These are phyloP conservation scores for Butorides virescens DNA, from an alignment of 2,113 vertebrate species.

Conservation along the genomic window DNA sequence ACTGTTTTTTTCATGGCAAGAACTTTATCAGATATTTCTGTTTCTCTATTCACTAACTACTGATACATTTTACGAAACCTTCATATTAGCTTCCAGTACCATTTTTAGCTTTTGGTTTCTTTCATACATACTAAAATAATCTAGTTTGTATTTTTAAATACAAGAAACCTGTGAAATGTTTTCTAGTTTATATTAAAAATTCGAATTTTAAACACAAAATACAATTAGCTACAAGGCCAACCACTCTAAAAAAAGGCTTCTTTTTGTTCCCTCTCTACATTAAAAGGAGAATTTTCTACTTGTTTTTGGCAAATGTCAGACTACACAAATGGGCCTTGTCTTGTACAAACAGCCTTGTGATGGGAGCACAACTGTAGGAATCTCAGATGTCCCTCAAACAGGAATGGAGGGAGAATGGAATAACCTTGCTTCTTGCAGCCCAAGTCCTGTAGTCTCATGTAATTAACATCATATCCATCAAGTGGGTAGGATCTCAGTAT, in stretches of 20 bases:
- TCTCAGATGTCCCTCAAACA: background rate
- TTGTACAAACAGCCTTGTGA: background rate
- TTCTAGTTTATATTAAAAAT: background rate
- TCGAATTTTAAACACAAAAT: background rate
- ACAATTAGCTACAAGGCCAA: background rate
- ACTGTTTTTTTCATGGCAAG: background rate
- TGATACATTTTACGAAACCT: background rate
- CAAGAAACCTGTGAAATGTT: background rate
- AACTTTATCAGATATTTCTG: background rate
- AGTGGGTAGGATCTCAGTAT: background rate
- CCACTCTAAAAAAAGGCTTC: background rate
- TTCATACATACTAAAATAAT: background rate
- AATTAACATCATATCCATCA: background rate
- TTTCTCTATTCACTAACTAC: background rate
- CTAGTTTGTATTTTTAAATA: background rate
- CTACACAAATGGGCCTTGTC: background rate
- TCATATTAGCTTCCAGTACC: background rate
- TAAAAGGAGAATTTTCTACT: background rate
- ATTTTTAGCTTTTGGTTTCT: background rate
- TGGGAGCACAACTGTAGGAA: background rate
- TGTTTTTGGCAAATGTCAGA: background rate
- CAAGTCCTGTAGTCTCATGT: background rate
- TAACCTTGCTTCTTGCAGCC: background rate
- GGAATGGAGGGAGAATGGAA: background rate
- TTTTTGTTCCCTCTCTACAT: background rate